Conservation (phyloP, 2,888 invertebrate genomes). For the Brachypalpus laphriformis region DNA sequence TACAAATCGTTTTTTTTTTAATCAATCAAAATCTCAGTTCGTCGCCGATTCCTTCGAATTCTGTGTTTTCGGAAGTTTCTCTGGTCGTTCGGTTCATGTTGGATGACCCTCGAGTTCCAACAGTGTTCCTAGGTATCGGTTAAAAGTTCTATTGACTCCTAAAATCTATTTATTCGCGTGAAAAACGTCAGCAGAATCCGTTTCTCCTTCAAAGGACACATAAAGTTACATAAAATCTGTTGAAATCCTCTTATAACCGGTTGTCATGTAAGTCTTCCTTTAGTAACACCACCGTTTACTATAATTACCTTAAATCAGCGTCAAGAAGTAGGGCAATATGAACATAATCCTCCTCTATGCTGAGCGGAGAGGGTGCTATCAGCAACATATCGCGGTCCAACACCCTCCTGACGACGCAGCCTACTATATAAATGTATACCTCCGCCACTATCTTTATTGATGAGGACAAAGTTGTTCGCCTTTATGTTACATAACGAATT, state of each 20-base stretch:
- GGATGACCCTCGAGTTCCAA: slow-evolving; percentile 6
- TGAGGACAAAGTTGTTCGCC: not conserved
- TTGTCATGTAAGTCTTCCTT: slow-evolving; percentile 14
- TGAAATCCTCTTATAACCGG: not conserved
- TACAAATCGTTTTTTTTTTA: not conserved
- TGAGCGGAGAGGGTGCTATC: not conserved
- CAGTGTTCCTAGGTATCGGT: slow-evolving; percentile 1
- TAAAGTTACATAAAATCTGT: not conserved
- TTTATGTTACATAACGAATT: slow-evolving; percentile 20
- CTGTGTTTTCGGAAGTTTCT: not conserved
- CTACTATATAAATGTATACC: not conserved
- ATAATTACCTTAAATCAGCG: not conserved
- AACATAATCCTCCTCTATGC: not conserved
- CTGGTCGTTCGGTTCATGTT: slow-evolving; percentile 4
- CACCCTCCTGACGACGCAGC: not conserved
- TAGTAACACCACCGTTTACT: not conserved
- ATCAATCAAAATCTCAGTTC: slow-evolving; percentile 32
- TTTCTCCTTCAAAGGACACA: not conserved
- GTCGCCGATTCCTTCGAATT: slow-evolving; percentile 16
- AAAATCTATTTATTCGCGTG: not conserved
- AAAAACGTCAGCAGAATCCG: not conserved
- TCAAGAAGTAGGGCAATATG: not conserved
- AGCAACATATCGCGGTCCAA: not conserved
- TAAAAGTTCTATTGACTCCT: not conserved
- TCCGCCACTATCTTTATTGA: slow-evolving; percentile 13